Conservation (phyloP, 2,888 invertebrate genomes). For the Aquatica leii region DNA sequence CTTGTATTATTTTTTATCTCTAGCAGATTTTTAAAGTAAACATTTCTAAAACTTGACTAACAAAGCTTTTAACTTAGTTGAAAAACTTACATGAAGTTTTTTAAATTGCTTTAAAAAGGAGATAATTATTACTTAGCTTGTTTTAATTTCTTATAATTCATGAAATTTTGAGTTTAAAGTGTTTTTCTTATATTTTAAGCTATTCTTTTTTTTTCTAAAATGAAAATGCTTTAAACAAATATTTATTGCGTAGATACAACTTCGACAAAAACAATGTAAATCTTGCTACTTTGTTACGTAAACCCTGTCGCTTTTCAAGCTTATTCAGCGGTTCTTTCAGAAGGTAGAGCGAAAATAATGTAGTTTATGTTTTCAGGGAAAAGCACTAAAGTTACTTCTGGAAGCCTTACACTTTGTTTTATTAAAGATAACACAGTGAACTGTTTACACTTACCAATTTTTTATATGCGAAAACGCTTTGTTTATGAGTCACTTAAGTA, state of each 20-base stretch:
- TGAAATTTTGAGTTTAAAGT: too few species aligned
- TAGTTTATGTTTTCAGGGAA: conserved; percentile 45
- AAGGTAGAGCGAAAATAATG: conserved; percentile 45
- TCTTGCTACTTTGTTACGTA: conserved; percentile 46
- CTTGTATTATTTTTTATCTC: background rate
- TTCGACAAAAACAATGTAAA: conserved; percentile 34
- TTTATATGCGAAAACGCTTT: conserved; percentile 21
- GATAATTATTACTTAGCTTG: conserved; percentile 1
- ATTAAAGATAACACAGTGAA: conserved; percentile 33
- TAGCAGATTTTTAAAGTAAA: background rate
- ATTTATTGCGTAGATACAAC: conserved; percentile 16
- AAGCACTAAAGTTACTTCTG: conserved; percentile 37
- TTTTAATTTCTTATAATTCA: too few species aligned
- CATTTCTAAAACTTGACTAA: background rate
- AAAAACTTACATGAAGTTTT: background rate
- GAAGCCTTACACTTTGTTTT: conserved; percentile 34
- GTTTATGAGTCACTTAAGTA: conserved; percentile 18
- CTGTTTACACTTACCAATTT: conserved; percentile 28
- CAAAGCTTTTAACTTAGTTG: background rate
- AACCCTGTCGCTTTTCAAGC: conserved; percentile 44
- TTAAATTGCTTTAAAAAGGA: conserved; percentile 4
- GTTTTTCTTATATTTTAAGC: background rate
- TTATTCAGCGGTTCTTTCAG: conserved; percentile 45
- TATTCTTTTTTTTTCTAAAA: background rate
- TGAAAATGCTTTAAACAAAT: too few species aligned